These are phyloP conservation scores for Toxostoma redivivum DNA, from an alignment of 2,113 vertebrate genomes.

Conservation along the genomic window DNA sequence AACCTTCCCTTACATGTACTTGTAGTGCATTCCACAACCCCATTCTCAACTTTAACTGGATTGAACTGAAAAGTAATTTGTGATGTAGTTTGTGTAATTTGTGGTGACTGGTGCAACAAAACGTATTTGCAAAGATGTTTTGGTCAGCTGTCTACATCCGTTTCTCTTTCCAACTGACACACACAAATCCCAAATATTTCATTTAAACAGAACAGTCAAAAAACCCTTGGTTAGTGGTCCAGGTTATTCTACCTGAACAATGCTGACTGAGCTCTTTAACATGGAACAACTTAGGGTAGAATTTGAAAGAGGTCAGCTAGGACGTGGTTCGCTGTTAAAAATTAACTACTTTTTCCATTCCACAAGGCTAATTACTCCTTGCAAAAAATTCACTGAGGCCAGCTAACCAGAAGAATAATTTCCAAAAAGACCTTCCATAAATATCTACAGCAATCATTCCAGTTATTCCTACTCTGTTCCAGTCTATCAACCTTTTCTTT, in stretches of 20 bases:
- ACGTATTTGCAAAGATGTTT: neutral
- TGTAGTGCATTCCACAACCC: neutral
- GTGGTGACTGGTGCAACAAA: neutral
- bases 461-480: neutral
- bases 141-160: neutral
- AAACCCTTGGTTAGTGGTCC: neutral
- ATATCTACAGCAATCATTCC: neutral
- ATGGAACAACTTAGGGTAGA: neutral
- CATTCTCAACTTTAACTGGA: neutral
- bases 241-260: neutral
- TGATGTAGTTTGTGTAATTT: too few relatives aligned
- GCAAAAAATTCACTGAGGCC: neutral
- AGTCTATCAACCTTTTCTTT: neutral
- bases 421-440: neutral
- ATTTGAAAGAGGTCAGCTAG: neutral
- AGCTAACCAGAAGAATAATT: neutral
- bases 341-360: neutral
- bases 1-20: neutral
- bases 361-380: neutral
- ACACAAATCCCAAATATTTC: neutral
- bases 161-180: neutral
- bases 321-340: neutral
- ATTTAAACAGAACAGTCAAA: neutral
- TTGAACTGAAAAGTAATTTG: neutral
- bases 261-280: neutral